Conservation (phyloP, 2,888 invertebrate genomes). For the Spodoptera exigua region DNA sequence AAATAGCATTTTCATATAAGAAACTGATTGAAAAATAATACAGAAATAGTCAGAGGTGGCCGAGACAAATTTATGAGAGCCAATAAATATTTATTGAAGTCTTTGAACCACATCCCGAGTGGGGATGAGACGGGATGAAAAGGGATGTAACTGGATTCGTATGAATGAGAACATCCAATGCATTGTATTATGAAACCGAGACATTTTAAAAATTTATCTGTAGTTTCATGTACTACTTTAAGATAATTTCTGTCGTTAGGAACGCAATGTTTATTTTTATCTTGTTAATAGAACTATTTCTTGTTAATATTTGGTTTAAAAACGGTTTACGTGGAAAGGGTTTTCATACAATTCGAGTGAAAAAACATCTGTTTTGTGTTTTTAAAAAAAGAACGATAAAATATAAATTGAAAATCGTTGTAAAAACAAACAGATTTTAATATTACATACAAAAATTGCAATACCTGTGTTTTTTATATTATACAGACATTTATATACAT, state of each 20-base stretch:
- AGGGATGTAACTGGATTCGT: slow-evolving; percentile 44
- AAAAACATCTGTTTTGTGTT: no score
- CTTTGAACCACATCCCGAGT: slow-evolving; percentile 56
- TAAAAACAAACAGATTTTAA: no score
- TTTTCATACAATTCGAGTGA: background rate
- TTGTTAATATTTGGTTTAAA: no score
- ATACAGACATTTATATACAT: no score
- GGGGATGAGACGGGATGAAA: slow-evolving; percentile 45
- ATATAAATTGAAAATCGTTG: no score
- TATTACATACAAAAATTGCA: no score
- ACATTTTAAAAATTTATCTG: slow-evolving; percentile 33
- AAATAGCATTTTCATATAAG: slow-evolving; percentile 27
- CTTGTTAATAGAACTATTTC: no score
- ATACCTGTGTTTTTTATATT: no score
- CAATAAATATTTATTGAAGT: slow-evolving; percentile 71
- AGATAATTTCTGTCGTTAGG: slow-evolving; percentile 17
- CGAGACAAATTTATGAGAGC: slow-evolving; percentile 58
- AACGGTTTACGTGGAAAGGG: background rate
- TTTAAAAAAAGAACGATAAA: no score
- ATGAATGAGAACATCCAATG: slow-evolving; percentile 54
- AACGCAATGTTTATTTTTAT: slow-evolving; percentile 13
- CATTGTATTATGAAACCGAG: slow-evolving; percentile 55
- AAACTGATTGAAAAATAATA: slow-evolving; percentile 61
- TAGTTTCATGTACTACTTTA: slow-evolving; percentile 15
- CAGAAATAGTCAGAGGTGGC: slow-evolving; percentile 21